A percentile compares a stretch with the other conserved stretches of the same genome.
Evolutionary conservation across 2,113 vertebrate genomes (phyloP).

Genomic region (Hyaena hyaena): DNA sequence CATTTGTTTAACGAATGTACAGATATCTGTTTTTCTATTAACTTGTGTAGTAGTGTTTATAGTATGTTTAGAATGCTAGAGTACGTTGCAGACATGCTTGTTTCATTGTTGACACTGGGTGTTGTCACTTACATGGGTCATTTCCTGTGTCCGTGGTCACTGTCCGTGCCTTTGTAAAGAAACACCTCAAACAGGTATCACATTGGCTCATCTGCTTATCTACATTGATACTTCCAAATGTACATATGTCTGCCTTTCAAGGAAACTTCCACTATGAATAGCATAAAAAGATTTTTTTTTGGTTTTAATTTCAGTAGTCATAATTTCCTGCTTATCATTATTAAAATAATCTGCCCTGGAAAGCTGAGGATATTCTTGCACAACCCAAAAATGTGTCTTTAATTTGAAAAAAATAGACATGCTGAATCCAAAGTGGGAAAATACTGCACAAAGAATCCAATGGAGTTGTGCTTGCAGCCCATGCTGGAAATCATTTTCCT

Average conservation of each 20-base stretch:
- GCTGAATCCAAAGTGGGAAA: background rate
- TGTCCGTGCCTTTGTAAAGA: conserved; percentile 4
- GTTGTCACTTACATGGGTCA: rapidly evolving
- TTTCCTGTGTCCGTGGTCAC: background rate
- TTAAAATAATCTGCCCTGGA: background rate
- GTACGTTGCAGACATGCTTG: rapidly evolving
- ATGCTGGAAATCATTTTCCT: background rate
- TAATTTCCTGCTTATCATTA: background rate
- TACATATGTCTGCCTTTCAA: background rate
- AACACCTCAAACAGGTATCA: background rate
- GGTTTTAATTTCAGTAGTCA: background rate
- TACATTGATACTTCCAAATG: rapidly evolving
- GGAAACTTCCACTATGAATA: background rate
- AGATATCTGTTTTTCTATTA: background rate
- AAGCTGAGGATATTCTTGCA: background rate
- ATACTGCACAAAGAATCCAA: background rate
- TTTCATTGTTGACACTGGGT: background rate
- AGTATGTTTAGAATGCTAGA: background rate
- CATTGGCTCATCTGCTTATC: background rate
- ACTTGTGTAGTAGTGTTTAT: background rate
- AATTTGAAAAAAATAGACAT: conserved; percentile 9
- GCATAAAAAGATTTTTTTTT: background rate
- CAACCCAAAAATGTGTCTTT: conserved; percentile 55
- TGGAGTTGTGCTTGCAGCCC: background rate
- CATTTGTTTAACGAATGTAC: background rate